Percentiles rank a stretch among this genome's conserved stretches.
Evolutionary conservation across 2,797 vertebrate species (phyloP).

Genomic region (Acanthurus leucopareius): DNA sequence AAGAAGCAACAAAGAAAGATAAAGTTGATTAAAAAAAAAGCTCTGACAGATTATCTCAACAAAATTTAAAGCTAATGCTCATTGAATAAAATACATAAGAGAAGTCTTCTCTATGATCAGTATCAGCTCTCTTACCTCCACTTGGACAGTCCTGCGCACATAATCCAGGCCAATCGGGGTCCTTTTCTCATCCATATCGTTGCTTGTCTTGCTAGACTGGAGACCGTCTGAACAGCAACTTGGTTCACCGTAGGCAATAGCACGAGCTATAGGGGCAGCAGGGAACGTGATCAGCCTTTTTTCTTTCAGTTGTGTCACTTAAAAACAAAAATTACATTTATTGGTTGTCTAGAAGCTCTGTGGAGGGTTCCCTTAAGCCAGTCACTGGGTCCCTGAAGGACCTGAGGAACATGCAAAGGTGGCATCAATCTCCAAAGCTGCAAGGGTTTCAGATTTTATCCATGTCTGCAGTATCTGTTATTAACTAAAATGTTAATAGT

Average conservation of each 20-base stretch:
- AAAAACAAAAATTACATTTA: neutral
- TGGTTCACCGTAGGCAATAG: slow-evolving; percentile 90
- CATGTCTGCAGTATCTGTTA: neutral
- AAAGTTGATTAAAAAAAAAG: neutral
- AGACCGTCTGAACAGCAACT: slow-evolving; percentile 89
- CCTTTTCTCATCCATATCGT: slow-evolving; percentile 85
- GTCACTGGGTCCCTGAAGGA: neutral
- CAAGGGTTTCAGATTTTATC: neutral
- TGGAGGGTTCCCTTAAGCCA: neutral
- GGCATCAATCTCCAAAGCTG: neutral
- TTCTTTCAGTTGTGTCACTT: neutral
- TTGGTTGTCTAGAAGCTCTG: neutral
- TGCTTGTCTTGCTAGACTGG: slow-evolving; percentile 81
- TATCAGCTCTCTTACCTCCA: slow-evolving; percentile 86
- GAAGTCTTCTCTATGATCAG: neutral
- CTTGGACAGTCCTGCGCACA: slow-evolving; percentile 88
- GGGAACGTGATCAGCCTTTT: slow-evolving; percentile 20
- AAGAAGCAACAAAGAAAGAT: neutral
- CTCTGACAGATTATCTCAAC: neutral
- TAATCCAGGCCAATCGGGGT: slow-evolving; percentile 86
- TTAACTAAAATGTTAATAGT: neutral
- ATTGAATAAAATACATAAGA: slow-evolving; percentile 1
- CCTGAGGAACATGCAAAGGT: neutral
- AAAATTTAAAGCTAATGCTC: neutral
- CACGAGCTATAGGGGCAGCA: slow-evolving; percentile 85